A percentile compares a stretch with the other conserved stretches of the same genome.
Conservation (phyloP, 2,888 invertebrate genomes). For the Marronus borbonicus region DNA sequence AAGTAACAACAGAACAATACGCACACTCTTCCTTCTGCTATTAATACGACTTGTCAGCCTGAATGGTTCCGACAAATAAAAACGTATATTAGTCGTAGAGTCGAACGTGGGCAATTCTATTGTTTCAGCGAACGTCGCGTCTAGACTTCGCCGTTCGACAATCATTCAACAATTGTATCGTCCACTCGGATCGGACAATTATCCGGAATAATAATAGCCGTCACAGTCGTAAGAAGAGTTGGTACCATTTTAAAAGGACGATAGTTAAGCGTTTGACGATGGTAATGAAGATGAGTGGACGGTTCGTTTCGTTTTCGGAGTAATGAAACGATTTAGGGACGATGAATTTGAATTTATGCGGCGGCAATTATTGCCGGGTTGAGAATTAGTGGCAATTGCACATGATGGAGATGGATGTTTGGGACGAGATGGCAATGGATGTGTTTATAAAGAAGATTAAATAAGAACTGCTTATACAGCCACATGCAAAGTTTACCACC, state of each 20-base stretch:
- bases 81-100: conserved; percentile 14
- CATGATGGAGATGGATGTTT: too few species aligned
- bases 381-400: too few species aligned
- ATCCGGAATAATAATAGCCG: conserved; percentile 30
- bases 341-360: conserved; percentile 4
- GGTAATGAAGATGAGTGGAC: too few species aligned
- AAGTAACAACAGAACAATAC: conserved; percentile 20
- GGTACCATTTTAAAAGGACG: not conserved
- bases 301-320: not conserved
- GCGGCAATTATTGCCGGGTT: too few species aligned
- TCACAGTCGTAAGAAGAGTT: not conserved
- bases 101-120: conserved; percentile 41
- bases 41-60: conserved; percentile 28
- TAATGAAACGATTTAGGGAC: conserved; percentile 2
- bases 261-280: too few species aligned
- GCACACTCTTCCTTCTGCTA: conserved; percentile 12
- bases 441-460: too few species aligned
- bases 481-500: too few species aligned
- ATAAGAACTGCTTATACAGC: too few species aligned
- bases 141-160: conserved; percentile 28
- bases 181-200: conserved; percentile 20
- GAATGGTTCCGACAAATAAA: conserved; percentile 25
- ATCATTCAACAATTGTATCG: conserved; percentile 32
- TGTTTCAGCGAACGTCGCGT: conserved; percentile 32
- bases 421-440: too few species aligned